These are phyloP conservation scores for Melitaea cinxia DNA, from an alignment of 1,140 invertebrate species.

Conservation along the genomic window DNA sequence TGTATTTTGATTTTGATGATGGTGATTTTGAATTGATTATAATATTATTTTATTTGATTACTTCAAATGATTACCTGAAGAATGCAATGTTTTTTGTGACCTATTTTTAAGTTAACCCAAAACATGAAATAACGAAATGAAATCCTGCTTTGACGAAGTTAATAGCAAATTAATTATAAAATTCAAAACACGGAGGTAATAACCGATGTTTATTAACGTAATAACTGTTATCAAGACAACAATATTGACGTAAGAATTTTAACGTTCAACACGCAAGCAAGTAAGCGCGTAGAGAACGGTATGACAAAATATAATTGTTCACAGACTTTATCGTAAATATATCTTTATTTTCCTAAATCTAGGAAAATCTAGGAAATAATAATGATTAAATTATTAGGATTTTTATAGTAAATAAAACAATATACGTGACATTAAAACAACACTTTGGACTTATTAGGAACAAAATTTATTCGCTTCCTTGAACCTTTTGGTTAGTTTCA, in stretches of 20 bases:
- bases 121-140: slow-evolving; percentile 2
- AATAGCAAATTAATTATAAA: slow-evolving; percentile 3
- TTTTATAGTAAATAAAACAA: too few relatives aligned
- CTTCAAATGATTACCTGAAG: too few relatives aligned
- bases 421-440: too few relatives aligned
- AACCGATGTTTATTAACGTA: slow-evolving; percentile 41
- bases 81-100: neutral
- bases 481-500: too few relatives aligned
- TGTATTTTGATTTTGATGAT: too few relatives aligned
- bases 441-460: too few relatives aligned
- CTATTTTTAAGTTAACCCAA: neutral
- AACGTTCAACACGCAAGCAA: slow-evolving; percentile 40
- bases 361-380: neutral
- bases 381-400: too few relatives aligned
- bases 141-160: slow-evolving; percentile 6
- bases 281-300: slow-evolving; percentile 18
- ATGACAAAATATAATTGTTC: slow-evolving; percentile 26
- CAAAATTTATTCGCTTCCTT: too few relatives aligned
- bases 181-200: slow-evolving; percentile 31
- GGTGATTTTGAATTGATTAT: too few relatives aligned
- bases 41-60: too few relatives aligned
- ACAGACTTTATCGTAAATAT: slow-evolving; percentile 29
- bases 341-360: neutral
- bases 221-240: slow-evolving; percentile 40
- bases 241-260: slow-evolving; percentile 15